Evolutionary conservation across 2,113 vertebrate genomes (phyloP).

Genomic region (Pollachius pollachius): DNA sequence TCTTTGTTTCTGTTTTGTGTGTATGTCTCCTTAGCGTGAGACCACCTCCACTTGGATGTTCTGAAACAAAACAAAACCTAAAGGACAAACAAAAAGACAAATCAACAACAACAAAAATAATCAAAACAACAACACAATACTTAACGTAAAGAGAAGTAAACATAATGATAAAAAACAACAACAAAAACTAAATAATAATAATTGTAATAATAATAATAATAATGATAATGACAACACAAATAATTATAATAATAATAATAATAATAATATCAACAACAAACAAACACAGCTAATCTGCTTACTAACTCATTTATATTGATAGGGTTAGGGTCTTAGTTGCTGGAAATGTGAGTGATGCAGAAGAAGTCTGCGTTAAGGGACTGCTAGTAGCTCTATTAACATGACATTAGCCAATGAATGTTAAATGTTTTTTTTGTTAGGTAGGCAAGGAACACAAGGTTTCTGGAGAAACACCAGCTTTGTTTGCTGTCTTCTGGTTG

Average conservation of each 20-base stretch:
- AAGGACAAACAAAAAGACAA: constrained; percentile 75
- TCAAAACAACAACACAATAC: constrained; percentile 8
- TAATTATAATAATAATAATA: not conserved
- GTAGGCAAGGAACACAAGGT: too few relatives aligned
- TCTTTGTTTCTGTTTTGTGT: constrained; percentile 14
- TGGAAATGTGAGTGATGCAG: constrained; percentile 28
- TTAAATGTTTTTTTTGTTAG: constrained; percentile 5
- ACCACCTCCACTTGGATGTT: constrained; percentile 89
- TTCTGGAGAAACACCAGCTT: too few relatives aligned
- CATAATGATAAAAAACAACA: constrained; percentile 11
- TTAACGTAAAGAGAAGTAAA: not conserved
- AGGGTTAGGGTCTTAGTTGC: constrained; percentile 8
- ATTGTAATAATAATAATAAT: constrained; percentile 6
- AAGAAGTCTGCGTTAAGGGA: constrained; percentile 14
- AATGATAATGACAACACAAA: constrained; percentile 14
- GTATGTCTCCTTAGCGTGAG: constrained; percentile 58
- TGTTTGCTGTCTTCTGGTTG: too few relatives aligned
- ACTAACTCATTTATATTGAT: too few relatives aligned
- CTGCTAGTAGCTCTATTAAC: not conserved
- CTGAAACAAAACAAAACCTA: constrained; percentile 98
- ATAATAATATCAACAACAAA: constrained; percentile 1
- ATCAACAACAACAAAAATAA: constrained; percentile 47
- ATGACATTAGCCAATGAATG: not conserved
- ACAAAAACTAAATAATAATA: constrained; percentile 8
- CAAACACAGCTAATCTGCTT: too few relatives aligned